These are phyloP conservation scores for Melanchra persicariae DNA, from an alignment of 2,888 invertebrate species.

Conservation along the genomic window DNA sequence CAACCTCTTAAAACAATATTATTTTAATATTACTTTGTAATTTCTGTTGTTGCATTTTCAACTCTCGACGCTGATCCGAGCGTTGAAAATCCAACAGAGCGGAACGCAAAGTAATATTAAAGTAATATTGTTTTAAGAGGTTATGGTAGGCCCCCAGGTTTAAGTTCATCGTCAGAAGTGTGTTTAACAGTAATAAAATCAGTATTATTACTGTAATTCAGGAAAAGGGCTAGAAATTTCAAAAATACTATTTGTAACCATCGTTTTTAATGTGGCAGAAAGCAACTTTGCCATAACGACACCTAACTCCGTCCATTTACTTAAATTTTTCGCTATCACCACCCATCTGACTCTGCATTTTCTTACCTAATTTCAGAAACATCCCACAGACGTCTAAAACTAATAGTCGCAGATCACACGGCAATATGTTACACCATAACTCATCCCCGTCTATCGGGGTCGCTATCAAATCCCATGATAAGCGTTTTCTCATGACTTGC, in stretches of 20 bases:
- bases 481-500: constrained; percentile 90
- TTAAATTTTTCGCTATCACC: background rate
- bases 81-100: too few relatives aligned
- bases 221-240: too few relatives aligned
- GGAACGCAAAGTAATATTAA: too few relatives aligned
- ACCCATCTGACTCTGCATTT: constrained; percentile 31
- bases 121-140: too few relatives aligned
- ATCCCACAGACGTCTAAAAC: constrained; percentile 61
- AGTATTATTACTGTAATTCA: background rate
- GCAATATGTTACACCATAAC: constrained; percentile 87
- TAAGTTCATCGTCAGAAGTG: background rate
- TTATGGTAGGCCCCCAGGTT: too few relatives aligned
- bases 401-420: constrained; percentile 77
- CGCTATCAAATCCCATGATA: constrained; percentile 86
- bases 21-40: too few relatives aligned
- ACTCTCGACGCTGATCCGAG: too few relatives aligned
- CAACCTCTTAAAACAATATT: too few relatives aligned
- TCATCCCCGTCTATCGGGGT: constrained; percentile 83
- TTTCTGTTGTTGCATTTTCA: too few relatives aligned
- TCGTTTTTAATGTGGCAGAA: background rate
- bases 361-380: constrained; percentile 45
- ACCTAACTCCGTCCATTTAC: background rate
- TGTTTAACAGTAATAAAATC: background rate
- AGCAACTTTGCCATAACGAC: background rate
- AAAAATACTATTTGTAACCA: background rate